Evolutionary conservation across 2,113 vertebrate genomes (phyloP).

Genomic region (Actinemys pallida): DNA sequence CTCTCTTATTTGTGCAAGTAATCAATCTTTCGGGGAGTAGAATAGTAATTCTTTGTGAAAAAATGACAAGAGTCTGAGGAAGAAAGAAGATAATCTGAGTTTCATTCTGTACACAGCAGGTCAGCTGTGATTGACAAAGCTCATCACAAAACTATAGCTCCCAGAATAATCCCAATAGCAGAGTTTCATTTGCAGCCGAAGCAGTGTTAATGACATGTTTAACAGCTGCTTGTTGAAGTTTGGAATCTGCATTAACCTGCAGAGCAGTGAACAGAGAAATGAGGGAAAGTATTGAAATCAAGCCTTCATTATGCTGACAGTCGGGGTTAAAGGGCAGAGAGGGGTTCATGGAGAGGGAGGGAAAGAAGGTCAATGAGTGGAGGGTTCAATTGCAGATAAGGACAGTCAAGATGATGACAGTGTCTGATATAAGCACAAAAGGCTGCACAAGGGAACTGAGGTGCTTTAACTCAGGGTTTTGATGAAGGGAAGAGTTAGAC

Average conservation of each 20-base stretch:
- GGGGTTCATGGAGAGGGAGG: slow-evolving; percentile 43
- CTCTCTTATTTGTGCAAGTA: slow-evolving; percentile 91
- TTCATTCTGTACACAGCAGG: slow-evolving; percentile 89
- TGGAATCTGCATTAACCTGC: slow-evolving; percentile 92
- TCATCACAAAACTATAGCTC: slow-evolving; percentile 88
- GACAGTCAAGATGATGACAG: slow-evolving; percentile 53
- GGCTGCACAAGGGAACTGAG: not conserved
- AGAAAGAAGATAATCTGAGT: slow-evolving; percentile 90
- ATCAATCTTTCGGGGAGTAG: slow-evolving; percentile 87
- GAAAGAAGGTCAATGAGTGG: not conserved
- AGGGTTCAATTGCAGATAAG: slow-evolving; percentile 65
- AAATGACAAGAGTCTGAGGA: slow-evolving; percentile 87
- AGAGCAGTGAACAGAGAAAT: slow-evolving; percentile 86
- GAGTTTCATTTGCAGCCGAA: slow-evolving; percentile 88
- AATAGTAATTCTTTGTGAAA: slow-evolving; percentile 88
- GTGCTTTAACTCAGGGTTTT: not conserved
- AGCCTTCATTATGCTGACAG: slow-evolving; percentile 86
- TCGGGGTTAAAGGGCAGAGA: slow-evolving; percentile 74
- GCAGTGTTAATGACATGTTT: slow-evolving; percentile 91
- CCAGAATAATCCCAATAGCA: slow-evolving; percentile 85
- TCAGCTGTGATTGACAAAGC: slow-evolving; percentile 90
- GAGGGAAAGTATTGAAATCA: slow-evolving; percentile 86
- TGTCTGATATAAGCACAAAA: slow-evolving; percentile 61
- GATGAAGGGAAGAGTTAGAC: not conserved
- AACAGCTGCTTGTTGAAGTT: slow-evolving; percentile 92